phyloP scores from a whole-genome alignment of 2,113 vertebrate genomes.

The Pelodiscus sinensis region DNA sequence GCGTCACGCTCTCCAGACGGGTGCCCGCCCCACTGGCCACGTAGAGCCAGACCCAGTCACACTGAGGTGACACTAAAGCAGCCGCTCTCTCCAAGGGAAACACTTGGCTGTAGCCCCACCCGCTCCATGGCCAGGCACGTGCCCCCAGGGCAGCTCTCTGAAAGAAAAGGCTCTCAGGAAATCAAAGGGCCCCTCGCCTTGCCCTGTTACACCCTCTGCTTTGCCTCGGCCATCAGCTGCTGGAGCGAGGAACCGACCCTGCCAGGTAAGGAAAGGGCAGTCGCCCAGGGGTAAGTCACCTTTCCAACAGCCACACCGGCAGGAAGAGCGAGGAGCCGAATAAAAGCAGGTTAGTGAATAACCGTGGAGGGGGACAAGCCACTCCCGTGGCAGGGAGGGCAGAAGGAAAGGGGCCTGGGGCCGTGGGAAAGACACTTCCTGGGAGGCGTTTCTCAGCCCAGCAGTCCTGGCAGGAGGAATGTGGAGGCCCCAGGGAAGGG shows the following conservation, averaged over 20 bases:
- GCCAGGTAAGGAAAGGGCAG: neutral
- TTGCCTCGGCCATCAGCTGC: neutral
- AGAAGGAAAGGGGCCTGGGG: neutral
- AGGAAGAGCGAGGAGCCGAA: neutral
- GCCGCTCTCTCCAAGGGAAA: neutral
- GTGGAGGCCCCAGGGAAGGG: no score
- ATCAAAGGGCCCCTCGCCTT: neutral
- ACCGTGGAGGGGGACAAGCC: no score
- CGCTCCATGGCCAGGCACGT: neutral
- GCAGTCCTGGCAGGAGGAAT: neutral
- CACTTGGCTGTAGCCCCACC: neutral
- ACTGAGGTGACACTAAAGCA: neutral
- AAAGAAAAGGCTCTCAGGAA: neutral
- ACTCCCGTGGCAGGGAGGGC: neutral
- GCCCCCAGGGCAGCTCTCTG: neutral
- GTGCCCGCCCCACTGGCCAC: neutral
- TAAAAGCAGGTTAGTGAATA: neutral
- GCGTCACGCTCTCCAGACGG: neutral
- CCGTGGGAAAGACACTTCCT: rapidly evolving
- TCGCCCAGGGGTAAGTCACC: neutral
- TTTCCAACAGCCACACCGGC: neutral
- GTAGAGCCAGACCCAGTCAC: neutral
- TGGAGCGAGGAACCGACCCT: neutral
- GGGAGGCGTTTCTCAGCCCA: neutral
- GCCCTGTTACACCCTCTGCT: neutral